Base-by-base conservation (phyloP, 2,888 invertebrate genomes). In the Clunio marinus region DNA sequence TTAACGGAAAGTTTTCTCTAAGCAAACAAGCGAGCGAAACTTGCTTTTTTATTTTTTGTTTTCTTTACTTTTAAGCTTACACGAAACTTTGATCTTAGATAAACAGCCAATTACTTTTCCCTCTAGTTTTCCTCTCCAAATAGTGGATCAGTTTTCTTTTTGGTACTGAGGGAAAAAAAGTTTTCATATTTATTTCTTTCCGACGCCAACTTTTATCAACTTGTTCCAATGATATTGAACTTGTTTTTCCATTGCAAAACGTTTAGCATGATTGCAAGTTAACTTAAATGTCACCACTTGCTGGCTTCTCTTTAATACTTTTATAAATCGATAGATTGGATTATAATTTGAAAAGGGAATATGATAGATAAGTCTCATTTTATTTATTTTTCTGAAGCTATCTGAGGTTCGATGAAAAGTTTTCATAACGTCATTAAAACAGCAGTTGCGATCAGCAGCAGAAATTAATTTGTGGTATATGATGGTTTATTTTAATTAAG, bases 81-180 rank as follows among this genome's bases (percentile, higher is more conserved):
- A 17, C 51, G 17, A 2, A 51, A 20, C 20, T 20, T 51, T 15
- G 2, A 20, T 17, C 17, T 8, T 5, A 17, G 51, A 51, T 51
- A 51, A 51, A 22, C 2, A 51, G 51, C 22, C 51, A 51, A 51
- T 51, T 51, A 51, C 51, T 51, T 51, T 51, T 5, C 5, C 10
- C 10, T 32, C 5, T 32, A 4, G 32, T 7, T 32, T 32, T 4
- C 10, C 10, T 32, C 32, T 10, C 5, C 32, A 32, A 32, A 32
- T 7, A 32, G 32, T 7, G 10, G 10, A 32, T 32, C 10, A 4
- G 4, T 32, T 10, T 4, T 32, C 32, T 32, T 41, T 41, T 41
- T 10, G 7, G 10, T 2, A 13, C 3, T 41, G n/a, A 32, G 41
- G 10, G n/a, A n/a, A 41, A 10, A 10, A 41, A 41, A 41, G 41